These are phyloP conservation scores for Xanthorhoe spadicearia DNA, from an alignment of 2,888 invertebrate species.

Conservation along the genomic window DNA sequence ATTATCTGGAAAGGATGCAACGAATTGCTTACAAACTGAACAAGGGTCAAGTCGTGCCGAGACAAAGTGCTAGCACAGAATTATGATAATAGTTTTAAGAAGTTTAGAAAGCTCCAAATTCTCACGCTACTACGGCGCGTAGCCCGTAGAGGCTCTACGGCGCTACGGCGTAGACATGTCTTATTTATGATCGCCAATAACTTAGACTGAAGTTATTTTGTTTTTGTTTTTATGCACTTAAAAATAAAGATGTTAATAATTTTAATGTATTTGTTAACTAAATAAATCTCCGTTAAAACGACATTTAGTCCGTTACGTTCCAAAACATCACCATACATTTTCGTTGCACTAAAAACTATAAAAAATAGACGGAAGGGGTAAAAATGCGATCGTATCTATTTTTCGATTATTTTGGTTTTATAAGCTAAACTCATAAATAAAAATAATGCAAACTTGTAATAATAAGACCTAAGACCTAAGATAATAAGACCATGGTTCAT, in stretches of 20 bases:
- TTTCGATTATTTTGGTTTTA: too few species aligned
- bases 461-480: too few species aligned
- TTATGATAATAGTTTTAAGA: constrained; percentile 81
- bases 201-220: constrained; percentile 40
- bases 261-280: too few species aligned
- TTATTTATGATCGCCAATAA: constrained; percentile 74
- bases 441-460: too few species aligned
- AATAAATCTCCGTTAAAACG: too few species aligned
- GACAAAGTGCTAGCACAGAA: constrained; percentile 76
- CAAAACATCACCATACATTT: background rate
- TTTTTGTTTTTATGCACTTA: constrained; percentile 53
- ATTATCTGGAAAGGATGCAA: constrained; percentile 62
- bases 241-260: too few species aligned
- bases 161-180: constrained; percentile 66
- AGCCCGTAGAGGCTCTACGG: constrained; percentile 58
- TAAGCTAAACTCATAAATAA: too few species aligned
- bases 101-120: constrained; percentile 75
- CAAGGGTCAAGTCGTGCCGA: constrained; percentile 60
- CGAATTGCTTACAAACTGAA: constrained; percentile 58
- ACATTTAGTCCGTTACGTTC: background rate
- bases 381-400: too few species aligned
- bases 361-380: too few species aligned
- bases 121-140: constrained; percentile 63
- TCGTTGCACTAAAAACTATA: too few species aligned
- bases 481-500: too few species aligned